phyloP scores from a whole-genome alignment of 2,113 vertebrate species.

The Hiodon tergisus region DNA sequence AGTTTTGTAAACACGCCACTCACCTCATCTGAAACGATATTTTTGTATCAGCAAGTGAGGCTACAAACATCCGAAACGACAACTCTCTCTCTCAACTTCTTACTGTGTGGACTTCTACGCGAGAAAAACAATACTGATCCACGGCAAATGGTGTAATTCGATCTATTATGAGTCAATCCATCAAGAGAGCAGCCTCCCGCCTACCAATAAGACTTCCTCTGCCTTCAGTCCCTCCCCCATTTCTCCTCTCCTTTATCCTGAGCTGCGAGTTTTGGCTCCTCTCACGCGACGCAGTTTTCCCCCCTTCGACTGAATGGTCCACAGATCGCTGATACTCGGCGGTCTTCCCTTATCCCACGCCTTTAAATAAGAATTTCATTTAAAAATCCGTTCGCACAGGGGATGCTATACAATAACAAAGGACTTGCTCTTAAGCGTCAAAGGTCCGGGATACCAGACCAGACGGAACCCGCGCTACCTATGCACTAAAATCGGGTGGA shows the following conservation, averaged over 20 bases:
- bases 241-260: slow-evolving; percentile 45
- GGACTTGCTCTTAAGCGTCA: no score
- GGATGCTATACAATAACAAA: no score
- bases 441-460: no score
- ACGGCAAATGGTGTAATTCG: slow-evolving; percentile 77
- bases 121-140: slow-evolving; percentile 74
- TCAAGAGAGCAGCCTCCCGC: slow-evolving; percentile 47
- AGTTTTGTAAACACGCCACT: slow-evolving; percentile 44
- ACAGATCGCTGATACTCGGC: slow-evolving; percentile 45
- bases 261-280: slow-evolving; percentile 52
- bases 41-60: slow-evolving; percentile 42
- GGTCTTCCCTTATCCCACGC: slow-evolving; percentile 23
- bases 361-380: no score
- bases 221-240: slow-evolving; percentile 61
- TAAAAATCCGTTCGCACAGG: no score
- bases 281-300: slow-evolving; percentile 53
- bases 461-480: no score
- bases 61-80: slow-evolving; percentile 33
- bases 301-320: slow-evolving; percentile 36
- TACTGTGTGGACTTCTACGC: slow-evolving; percentile 41
- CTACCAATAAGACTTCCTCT: slow-evolving; percentile 59
- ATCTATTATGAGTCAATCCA: slow-evolving; percentile 74
- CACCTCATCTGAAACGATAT: slow-evolving; percentile 60
- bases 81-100: slow-evolving; percentile 51
- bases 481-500: no score